These are phyloP conservation scores for Mesocentrotus franciscanus DNA, from an alignment of 53 echinoderm and acorn worm species.

Conservation along the genomic window DNA sequence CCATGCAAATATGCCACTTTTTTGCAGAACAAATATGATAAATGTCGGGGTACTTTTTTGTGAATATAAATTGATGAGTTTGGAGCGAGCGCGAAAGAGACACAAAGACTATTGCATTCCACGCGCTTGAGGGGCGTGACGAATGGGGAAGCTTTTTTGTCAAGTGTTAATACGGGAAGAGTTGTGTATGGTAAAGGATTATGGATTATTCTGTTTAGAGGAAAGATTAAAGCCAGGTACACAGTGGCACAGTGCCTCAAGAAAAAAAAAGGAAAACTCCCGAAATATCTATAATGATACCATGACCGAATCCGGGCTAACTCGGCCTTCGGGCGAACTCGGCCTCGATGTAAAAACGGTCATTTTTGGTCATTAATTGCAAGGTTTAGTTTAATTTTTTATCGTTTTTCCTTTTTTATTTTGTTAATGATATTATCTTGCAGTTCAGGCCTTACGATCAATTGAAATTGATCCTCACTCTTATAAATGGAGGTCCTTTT, in stretches of 20 bases:
- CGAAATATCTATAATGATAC: background rate
- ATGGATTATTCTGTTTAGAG: background rate
- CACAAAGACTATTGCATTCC: background rate
- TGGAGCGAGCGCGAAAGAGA: background rate
- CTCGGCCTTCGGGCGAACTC: no score
- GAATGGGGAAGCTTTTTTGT: background rate
- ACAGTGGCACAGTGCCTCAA: background rate
- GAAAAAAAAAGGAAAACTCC: background rate
- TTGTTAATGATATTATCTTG: no score
- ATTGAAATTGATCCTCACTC: no score
- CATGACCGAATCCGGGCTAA: no score
- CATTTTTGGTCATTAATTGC: no score
- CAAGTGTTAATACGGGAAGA: background rate
- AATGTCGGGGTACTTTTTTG: background rate
- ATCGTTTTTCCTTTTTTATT: no score
- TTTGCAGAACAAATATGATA: background rate
- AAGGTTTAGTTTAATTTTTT: no score
- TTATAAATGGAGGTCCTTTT: no score
- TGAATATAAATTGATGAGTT: background rate
- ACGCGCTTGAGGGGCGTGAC: background rate
- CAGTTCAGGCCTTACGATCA: no score
- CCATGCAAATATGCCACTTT: background rate
- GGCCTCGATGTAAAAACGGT: no score
- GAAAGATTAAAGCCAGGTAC: background rate
- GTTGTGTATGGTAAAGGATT: background rate